These are phyloP conservation scores for Eugnorisma glareosa DNA, from an alignment of 2,888 invertebrate genomes.

Conservation along the genomic window DNA sequence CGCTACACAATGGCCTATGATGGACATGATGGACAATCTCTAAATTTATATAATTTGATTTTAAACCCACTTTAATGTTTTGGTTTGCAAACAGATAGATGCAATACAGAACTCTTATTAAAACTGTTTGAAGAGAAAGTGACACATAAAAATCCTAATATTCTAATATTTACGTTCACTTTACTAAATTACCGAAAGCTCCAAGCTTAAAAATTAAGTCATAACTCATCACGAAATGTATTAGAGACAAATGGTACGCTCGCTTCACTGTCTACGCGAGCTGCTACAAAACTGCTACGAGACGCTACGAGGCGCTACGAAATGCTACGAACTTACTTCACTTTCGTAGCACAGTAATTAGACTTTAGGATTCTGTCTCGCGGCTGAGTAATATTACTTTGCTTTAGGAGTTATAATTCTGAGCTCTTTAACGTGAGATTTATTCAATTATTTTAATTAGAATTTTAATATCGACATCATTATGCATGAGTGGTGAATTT, in stretches of 20 bases:
- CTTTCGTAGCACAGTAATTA: slow-evolving; percentile 78
- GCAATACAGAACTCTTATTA: slow-evolving; percentile 10
- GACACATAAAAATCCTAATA: slow-evolving; percentile 23
- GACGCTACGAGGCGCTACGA: slow-evolving; percentile 70
- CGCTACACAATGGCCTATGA: slow-evolving; percentile 9
- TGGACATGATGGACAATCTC: background rate
- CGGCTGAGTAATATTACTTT: slow-evolving; percentile 73
- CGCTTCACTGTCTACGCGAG: slow-evolving; percentile 65
- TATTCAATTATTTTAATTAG: slow-evolving; percentile 66
- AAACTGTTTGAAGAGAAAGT: slow-evolving; percentile 24
- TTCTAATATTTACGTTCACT: slow-evolving; percentile 39
- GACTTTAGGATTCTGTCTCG: slow-evolving; percentile 73
- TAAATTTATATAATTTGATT: background rate
- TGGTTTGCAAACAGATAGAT: background rate
- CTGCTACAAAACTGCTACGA: slow-evolving; percentile 70
- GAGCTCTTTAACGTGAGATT: slow-evolving; percentile 67
- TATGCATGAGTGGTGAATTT: slow-evolving; percentile 40
- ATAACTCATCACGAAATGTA: slow-evolving; percentile 74
- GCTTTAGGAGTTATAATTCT: slow-evolving; percentile 68
- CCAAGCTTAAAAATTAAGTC: slow-evolving; percentile 72
- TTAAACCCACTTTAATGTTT: background rate
- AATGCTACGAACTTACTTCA: slow-evolving; percentile 73
- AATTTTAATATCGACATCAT: slow-evolving; percentile 50
- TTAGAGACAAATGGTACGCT: slow-evolving; percentile 75
- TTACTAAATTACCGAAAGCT: slow-evolving; percentile 57